Percentiles rank a stretch among this genome's conserved stretches.
These are phyloP conservation scores for Heliornis fulica DNA, from an alignment of 2,113 vertebrate species.

Conservation along the genomic window DNA sequence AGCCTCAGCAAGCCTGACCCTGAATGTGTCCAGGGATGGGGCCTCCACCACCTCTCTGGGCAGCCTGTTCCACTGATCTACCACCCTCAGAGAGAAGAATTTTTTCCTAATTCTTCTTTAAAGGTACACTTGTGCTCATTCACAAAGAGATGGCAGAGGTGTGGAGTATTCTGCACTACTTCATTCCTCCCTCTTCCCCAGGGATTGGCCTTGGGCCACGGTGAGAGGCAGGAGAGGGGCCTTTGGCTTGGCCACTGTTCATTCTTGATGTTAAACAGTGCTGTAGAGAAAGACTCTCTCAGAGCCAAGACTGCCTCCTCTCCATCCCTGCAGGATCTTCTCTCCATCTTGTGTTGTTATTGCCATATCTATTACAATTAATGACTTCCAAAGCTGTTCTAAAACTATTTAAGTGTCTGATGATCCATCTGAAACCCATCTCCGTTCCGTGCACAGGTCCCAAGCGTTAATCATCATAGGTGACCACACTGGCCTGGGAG, in stretches of 20 bases:
- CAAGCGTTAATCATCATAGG: not conserved
- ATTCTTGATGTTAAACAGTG: not conserved
- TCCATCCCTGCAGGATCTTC: not conserved
- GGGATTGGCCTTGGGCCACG: not conserved
- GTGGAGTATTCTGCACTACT: not conserved
- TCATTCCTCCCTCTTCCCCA: not conserved
- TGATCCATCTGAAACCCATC: constrained; percentile 47
- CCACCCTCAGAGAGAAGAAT: too few relatives aligned
- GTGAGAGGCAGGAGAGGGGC: not conserved
- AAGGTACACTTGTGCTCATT: not conserved
- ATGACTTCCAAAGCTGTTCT: not conserved
- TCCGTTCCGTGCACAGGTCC: not conserved
- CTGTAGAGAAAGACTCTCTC: not conserved
- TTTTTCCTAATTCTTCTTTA: too few relatives aligned
- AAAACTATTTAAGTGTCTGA: not conserved
- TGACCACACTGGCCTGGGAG: not conserved
- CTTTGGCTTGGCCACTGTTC: not conserved
- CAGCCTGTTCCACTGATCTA: too few relatives aligned
- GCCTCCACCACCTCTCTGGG: too few relatives aligned
- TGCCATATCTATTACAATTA: not conserved
- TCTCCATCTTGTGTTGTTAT: not conserved
- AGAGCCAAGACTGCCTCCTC: not conserved
- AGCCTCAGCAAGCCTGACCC: too few relatives aligned
- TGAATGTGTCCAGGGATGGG: too few relatives aligned
- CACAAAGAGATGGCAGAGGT: not conserved